A percentile compares a stretch with the other conserved stretches of the same genome.
Conservation (phyloP, 2,797 vertebrate genomes). For the Buceros bicornis region DNA sequence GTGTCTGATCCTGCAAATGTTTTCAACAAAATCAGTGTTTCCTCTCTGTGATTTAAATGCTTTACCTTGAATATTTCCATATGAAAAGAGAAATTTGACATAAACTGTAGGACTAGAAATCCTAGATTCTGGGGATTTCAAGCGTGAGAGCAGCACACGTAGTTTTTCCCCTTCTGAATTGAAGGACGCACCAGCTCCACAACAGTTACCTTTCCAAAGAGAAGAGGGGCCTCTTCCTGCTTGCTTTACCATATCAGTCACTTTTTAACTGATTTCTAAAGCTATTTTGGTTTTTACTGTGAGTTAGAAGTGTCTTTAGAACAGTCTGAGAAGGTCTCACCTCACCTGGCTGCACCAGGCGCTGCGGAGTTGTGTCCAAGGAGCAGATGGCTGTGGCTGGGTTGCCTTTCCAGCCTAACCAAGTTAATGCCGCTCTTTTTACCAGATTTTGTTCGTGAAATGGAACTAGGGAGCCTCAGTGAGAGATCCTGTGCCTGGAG, state of each 20-base stretch:
- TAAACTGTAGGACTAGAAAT: background rate
- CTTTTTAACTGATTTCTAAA: background rate
- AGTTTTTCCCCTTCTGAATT: background rate
- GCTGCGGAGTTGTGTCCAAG: background rate
- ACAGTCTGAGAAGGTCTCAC: background rate
- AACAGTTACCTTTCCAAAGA: background rate
- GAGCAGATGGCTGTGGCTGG: background rate
- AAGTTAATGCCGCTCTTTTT: background rate
- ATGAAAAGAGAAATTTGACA: constrained; percentile 5
- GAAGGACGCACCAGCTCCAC: background rate
- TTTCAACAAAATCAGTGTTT: background rate
- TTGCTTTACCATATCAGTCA: background rate
- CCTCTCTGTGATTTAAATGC: background rate
- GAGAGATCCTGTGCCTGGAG: background rate
- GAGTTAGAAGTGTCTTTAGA: background rate
- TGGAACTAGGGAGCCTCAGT: background rate
- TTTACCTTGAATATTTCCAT: background rate
- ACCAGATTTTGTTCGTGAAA: background rate
- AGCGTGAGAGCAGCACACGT: background rate
- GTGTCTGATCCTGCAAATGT: background rate
- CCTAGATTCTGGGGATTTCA: background rate
- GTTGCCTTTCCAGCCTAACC: background rate
- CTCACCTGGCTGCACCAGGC: background rate
- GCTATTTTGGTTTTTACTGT: background rate
- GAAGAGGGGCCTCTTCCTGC: background rate